Conservation (phyloP, 2,113 vertebrate genomes). For the Diadophis punctatus region DNA sequence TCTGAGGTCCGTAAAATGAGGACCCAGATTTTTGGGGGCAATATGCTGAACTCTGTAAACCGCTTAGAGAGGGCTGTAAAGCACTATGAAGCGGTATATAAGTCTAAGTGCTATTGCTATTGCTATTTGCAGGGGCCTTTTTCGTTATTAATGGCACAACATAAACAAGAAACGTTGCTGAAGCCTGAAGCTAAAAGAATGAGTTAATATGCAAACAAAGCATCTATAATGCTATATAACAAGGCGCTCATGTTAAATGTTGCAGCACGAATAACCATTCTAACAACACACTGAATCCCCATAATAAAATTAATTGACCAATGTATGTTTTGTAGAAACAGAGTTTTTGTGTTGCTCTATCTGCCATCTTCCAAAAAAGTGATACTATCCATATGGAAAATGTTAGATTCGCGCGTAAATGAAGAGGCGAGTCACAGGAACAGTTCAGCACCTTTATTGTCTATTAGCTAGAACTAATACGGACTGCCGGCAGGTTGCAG, state of each 20-base stretch:
- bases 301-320: not conserved
- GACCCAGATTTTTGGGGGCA: no score
- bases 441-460: no score
- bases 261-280: not conserved
- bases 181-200: not conserved
- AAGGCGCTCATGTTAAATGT: not conserved
- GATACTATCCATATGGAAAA: not conserved
- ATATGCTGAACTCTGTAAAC: no score
- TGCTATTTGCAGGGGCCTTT: not conserved
- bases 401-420: no score
- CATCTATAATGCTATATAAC: not conserved
- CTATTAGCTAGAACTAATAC: no score
- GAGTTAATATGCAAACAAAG: rapidly evolving
- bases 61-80: no score
- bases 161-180: not conserved
- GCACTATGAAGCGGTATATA: no score
- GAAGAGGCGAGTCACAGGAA: no score
- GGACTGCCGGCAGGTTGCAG: no score
- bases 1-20: no score
- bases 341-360: not conserved
- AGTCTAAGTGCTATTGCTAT: no score
- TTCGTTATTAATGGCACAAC: not conserved
- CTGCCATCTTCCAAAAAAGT: not conserved
- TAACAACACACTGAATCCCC: not conserved
- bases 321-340: not conserved